Conservation (phyloP, 2,113 vertebrate species). For the Pycnonotus jocosus region DNA sequence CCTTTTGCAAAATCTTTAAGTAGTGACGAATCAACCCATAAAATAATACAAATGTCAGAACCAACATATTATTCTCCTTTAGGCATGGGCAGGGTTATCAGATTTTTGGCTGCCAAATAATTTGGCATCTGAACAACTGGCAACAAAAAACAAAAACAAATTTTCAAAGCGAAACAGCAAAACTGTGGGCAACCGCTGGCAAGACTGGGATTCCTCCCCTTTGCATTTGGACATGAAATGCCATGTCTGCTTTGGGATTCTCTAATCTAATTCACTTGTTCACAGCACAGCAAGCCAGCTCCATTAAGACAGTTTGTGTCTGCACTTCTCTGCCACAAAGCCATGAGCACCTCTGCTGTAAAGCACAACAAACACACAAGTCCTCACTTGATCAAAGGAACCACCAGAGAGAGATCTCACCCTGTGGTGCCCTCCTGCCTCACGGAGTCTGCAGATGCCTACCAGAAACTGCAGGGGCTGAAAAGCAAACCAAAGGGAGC, state of each 20-base stretch:
- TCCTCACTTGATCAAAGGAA: slow-evolving; percentile 25
- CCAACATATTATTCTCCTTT: neutral
- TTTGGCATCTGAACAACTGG: slow-evolving; percentile 12
- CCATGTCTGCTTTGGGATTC: neutral
- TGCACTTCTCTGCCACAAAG: neutral
- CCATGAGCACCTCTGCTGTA: neutral
- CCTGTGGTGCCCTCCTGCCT: neutral
- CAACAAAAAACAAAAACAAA: neutral
- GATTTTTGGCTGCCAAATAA: neutral
- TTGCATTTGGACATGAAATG: neutral
- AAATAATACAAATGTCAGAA: slow-evolving; percentile 14
- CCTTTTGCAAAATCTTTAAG: slow-evolving; percentile 2
- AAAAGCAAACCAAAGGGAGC: neutral
- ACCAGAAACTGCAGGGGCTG: neutral
- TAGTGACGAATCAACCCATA: neutral
- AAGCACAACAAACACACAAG: neutral
- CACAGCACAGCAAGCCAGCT: neutral
- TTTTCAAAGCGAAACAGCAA: neutral
- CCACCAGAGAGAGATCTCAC: neutral
- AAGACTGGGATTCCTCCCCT: neutral
- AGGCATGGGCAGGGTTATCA: neutral
- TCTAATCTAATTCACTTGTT: neutral
- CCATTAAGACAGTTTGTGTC: neutral
- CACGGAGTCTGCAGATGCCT: neutral
- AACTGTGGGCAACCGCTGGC: neutral